Base-by-base conservation (phyloP, 2,888 invertebrate genomes). In the Herminia tarsipennalis region DNA sequence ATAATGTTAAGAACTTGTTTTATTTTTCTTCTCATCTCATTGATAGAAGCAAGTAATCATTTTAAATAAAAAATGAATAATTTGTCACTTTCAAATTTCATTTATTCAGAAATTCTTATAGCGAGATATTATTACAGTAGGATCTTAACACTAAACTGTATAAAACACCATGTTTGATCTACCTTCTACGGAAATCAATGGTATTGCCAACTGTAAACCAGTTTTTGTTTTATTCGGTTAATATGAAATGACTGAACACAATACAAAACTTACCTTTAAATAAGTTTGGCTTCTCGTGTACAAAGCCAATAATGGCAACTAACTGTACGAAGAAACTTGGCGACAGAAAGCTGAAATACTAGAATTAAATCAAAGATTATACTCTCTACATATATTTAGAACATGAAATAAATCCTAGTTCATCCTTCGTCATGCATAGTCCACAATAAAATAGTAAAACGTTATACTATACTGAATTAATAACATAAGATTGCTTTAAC, bases 91-190 rank as follows among this genome's bases (percentile, higher is more conserved):
- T 30, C 40, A 76, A 82, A 80, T 83, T 86, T 81, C 70, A 76
- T 82, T 88, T 83, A 86, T 82, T 84, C 73, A 77, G 73, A 78
- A 79, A 54, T 79, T 78, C 75, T 81, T 87, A 81, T 60, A 69
- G 36, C 80, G 82, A 82, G 75, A 74, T 63, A 75, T 82, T 79
- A 86, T 82, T 79, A 86, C 75, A 66, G 55, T 82, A 80, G 63
- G 71, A 79, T 74, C 82, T 83, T 83, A 83, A 56, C 56, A 69
- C 75, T 80, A 81, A 56, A 61, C 62, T 73, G 76, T 81, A 75
- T 74, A 76, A 81, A 83, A 79, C 65, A 57, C 43, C 51, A 52
- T 55, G 50, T 62, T 69, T 53, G 58, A 69, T 66, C 66, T 62
- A 69, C 45, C 37, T 56, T 38, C 35, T n/a, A 46, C 41, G 45